Percentiles rank a stretch among this genome's conserved stretches.
Evolutionary conservation across 1,140 invertebrate species (phyloP).

Genomic region (Drosophila lacteicornis): DNA sequence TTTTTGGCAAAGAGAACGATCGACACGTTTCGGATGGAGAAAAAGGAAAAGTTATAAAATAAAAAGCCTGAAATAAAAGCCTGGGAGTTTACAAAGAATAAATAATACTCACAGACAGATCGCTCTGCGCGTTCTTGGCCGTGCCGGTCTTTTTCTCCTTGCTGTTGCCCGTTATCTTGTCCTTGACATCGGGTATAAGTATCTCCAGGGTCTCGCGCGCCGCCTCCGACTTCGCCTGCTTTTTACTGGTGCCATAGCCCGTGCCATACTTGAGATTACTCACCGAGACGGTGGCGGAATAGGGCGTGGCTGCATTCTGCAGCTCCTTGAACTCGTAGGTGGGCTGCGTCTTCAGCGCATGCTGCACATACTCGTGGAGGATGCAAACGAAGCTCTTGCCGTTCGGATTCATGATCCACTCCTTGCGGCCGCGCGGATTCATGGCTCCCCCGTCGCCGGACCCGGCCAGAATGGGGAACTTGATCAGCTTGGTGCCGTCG

Average conservation of each 20-base stretch:
- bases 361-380: slow-evolving; percentile 97
- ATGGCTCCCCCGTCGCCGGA: slow-evolving; percentile 54
- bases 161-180: slow-evolving; percentile 89
- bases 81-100: no score
- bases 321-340: slow-evolving; percentile 97
- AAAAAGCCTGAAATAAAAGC: no score
- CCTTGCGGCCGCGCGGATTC: slow-evolving; percentile 87
- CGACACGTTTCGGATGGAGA: no score
- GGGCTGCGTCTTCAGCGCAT: slow-evolving; percentile 96
- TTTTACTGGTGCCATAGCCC: slow-evolving; percentile 97
- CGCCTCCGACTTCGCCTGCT: slow-evolving; percentile 96
- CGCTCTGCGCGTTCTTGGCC: slow-evolving; percentile 86
- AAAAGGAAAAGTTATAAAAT: no score
- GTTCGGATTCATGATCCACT: slow-evolving; percentile 96
- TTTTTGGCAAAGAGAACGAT: no score
- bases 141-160: slow-evolving; percentile 85
- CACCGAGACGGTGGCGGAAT: slow-evolving; percentile 96
- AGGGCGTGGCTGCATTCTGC: slow-evolving; percentile 96
- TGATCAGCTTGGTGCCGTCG: slow-evolving; percentile 95
- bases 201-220: slow-evolving; percentile 95
- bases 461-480: slow-evolving; percentile 89
- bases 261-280: slow-evolving; percentile 96
- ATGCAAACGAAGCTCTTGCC: slow-evolving; percentile 98
- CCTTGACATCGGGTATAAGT: slow-evolving; percentile 96
- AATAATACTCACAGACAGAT: slow-evolving; percentile 87